Conservation (phyloP, 2,888 invertebrate genomes). For the Drosophila barbarae region DNA sequence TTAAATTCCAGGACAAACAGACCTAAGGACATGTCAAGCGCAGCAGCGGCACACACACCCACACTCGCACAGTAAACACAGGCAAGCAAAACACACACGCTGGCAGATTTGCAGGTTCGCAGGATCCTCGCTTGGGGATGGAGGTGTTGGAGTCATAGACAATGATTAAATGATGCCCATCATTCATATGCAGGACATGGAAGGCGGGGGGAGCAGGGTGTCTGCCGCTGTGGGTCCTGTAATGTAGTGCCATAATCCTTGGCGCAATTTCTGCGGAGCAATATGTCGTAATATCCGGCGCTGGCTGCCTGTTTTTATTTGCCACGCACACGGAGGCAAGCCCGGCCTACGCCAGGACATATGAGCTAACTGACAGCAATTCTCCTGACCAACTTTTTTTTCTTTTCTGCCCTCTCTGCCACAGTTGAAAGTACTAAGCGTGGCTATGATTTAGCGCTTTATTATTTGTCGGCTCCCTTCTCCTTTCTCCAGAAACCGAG, state of each 20-base stretch:
- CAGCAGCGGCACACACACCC: constrained; percentile 38
- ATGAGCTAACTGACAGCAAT: constrained; percentile 60
- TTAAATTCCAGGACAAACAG: constrained; percentile 69
- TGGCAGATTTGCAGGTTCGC: constrained; percentile 3
- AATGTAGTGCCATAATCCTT: constrained; percentile 73
- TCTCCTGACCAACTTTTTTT: constrained; percentile 14
- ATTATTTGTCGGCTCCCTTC: constrained; percentile 60
- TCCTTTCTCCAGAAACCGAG: not conserved
- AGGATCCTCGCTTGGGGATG: constrained; percentile 22
- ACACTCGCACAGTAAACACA: constrained; percentile 19
- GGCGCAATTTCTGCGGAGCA: constrained; percentile 70
- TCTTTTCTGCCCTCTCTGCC: constrained; percentile 18
- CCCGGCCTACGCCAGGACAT: constrained; percentile 46
- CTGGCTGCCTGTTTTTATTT: constrained; percentile 67
- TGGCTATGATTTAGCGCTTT: constrained; percentile 73
- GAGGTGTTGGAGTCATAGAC: constrained; percentile 69
- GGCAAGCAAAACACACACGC: constrained; percentile 22
- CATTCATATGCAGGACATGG: constrained; percentile 63
- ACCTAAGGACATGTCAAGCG: constrained; percentile 72
- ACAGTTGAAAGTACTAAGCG: constrained; percentile 69
- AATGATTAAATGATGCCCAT: constrained; percentile 73
- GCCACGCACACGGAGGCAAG: constrained; percentile 43
- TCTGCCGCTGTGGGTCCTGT: constrained; percentile 45
- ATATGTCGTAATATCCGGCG: constrained; percentile 74
- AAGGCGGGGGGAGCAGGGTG: not conserved